These are phyloP conservation scores for Aphelenchoides bicaudatus DNA, from an alignment of 2,888 invertebrate genomes.

Conservation along the genomic window DNA sequence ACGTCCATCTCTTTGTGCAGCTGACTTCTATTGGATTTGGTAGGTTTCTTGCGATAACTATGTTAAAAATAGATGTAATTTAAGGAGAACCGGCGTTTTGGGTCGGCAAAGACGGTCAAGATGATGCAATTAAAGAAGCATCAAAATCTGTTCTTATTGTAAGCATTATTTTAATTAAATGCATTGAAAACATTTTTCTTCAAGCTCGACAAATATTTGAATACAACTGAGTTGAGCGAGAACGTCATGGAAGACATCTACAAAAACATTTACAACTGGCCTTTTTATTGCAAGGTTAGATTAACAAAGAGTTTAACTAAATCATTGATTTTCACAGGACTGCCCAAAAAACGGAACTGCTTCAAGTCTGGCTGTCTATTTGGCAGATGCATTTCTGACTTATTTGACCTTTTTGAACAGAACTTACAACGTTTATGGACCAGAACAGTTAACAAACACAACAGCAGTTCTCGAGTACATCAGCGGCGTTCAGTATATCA, in stretches of 20 bases:
- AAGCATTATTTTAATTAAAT: not conserved
- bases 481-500: too few relatives aligned
- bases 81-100: not conserved
- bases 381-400: constrained; percentile 1
- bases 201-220: too few relatives aligned
- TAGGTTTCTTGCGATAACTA: not conserved
- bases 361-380: constrained; percentile 7
- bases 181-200: not conserved
- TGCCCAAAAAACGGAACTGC: too few relatives aligned
- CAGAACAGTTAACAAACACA: constrained; percentile 3
- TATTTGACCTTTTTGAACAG: constrained; percentile 8
- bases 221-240: too few relatives aligned
- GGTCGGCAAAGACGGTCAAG: not conserved
- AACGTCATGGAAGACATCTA: too few relatives aligned
- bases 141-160: not conserved
- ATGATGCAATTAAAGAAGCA: constrained; percentile 3
- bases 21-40: not conserved
- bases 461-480: constrained; percentile 19
- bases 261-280: too few relatives aligned
- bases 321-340: too few relatives aligned
- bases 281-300: too few relatives aligned
- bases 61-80: too few relatives aligned
- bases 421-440: not conserved
- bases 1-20: constrained; percentile 41
- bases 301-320: too few relatives aligned